Percentiles rank a stretch among this genome's conserved stretches.
phyloP scores from a whole-genome alignment of 2,888 invertebrate genomes.

The Drosophila glabriapex region DNA sequence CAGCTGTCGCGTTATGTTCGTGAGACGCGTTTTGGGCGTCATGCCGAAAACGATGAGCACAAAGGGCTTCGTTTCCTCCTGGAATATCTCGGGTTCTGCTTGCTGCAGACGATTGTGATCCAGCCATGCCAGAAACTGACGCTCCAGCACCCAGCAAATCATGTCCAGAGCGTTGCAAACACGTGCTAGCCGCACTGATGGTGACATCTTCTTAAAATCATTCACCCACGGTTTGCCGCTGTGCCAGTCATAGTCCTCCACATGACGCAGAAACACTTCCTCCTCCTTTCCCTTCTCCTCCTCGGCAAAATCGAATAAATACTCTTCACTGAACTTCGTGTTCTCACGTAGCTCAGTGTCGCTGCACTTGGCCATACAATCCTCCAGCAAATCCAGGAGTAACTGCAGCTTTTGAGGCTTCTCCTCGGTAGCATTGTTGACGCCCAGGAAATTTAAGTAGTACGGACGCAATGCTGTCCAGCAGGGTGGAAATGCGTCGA shows the following conservation, averaged over 20 bases:
- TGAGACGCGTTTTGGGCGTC: conserved; percentile 64
- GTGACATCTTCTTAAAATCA: conserved; percentile 60
- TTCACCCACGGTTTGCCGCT: conserved; percentile 64
- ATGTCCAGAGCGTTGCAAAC: conserved; percentile 86
- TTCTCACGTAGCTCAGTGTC: conserved; percentile 44
- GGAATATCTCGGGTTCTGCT: conserved; percentile 70
- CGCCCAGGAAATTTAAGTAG: conserved; percentile 52
- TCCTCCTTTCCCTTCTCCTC: conserved; percentile 57
- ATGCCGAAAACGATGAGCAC: conserved; percentile 76
- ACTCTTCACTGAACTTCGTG: conserved; percentile 44
- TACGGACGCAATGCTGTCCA: conserved; percentile 81
- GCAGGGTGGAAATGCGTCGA: conserved; percentile 83
- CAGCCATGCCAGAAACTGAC: conserved; percentile 87
- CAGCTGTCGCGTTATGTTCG: conserved; percentile 70
- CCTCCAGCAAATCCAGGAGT: conserved; percentile 71
- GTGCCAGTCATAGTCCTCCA: conserved; percentile 80
- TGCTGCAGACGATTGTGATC: conserved; percentile 84
- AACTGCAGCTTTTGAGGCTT: conserved; percentile 62
- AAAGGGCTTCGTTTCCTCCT: conserved; percentile 75
- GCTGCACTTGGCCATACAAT: conserved; percentile 55
- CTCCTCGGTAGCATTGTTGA: neutral
- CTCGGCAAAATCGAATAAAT: conserved; percentile 15
- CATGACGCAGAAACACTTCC: conserved; percentile 46
- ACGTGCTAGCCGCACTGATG: conserved; percentile 85
- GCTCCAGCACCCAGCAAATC: conserved; percentile 87